Base-by-base conservation (phyloP, 2,797 vertebrate species). In the Sebastes paucispinis region DNA sequence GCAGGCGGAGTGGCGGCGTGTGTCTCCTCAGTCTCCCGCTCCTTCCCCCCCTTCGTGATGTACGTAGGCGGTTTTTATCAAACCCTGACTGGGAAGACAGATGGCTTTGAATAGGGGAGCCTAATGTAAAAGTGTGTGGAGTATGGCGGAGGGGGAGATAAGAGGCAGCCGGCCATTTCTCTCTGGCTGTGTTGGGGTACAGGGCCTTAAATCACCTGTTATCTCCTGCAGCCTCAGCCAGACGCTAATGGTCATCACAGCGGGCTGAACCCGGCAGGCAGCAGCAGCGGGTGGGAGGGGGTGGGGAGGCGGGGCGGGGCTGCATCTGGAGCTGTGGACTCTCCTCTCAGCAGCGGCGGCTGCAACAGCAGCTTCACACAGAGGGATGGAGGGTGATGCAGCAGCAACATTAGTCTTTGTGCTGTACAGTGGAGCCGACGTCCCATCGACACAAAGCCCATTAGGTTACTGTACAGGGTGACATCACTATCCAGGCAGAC, bases 171-270 rank as follows among this genome's bases (percentile, higher is more conserved):
- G 79, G 85, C 90, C 92, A 89, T 94, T 93, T 85, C 93, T 94
- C 93, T 94, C 89, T 92, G 89, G 89, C 92, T 89, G 90, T 73
- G 90, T 90, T 59, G 79, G 78, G 91, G 85, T 91, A 86, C 88
- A 82, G 85, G 88, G 91, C 93, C 92, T 94, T 96, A 95, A 96
- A 96, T 96, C 95, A 96, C 90, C 88, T 79, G 91, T 94, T 96
- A 96, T 96, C 95, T 96, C 93, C 92, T 69, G 85, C 93, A 91
- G 94, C 93, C 92, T 90, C 91, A 93, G 93, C 92, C 93, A 93
- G 90, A 93, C 92, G 86, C 94, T 96, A 95, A 96, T 96, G 95
- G 94, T 93, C 95, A 94, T 95, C 94, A 91, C 93, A 89, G 89
- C 70, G 58, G 80, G 88, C 84, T 75, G 81, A 88, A 88, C 87